Percentiles rank a stretch among this genome's conserved stretches.
Evolutionary conservation across 2,888 invertebrate genomes (phyloP).

Genomic region (Caenorhabditis wallacei): DNA sequence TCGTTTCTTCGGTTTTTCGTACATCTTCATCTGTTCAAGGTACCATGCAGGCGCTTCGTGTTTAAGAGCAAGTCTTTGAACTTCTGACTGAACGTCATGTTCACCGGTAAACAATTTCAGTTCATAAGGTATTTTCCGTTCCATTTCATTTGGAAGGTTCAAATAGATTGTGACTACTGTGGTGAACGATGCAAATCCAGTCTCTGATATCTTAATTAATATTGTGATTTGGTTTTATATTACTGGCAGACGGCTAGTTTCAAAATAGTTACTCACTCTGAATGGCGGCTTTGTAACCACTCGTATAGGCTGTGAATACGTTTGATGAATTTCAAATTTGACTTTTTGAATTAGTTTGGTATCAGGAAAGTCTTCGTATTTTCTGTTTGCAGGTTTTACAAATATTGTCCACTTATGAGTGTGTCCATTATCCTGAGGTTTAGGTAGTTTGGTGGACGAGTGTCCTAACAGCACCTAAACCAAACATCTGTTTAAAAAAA

Average conservation of each 20-base stretch:
- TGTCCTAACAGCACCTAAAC: slow-evolving; percentile 57
- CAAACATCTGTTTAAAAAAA: too few relatives aligned
- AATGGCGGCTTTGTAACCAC: slow-evolving; percentile 52
- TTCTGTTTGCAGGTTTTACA: slow-evolving; percentile 56
- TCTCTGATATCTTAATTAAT: slow-evolving; percentile 44
- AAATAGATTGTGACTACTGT: slow-evolving; percentile 44
- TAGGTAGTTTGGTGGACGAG: slow-evolving; percentile 9
- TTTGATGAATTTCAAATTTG: slow-evolving; percentile 51
- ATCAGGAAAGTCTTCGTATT: slow-evolving; percentile 54
- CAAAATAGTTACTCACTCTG: slow-evolving; percentile 11
- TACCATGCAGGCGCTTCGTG: slow-evolving; percentile 11
- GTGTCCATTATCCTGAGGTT: slow-evolving; percentile 9
- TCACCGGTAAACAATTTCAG: slow-evolving; percentile 32
- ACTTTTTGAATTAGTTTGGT: slow-evolving; percentile 62
- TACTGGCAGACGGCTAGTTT: too few relatives aligned
- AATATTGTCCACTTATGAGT: slow-evolving; percentile 64
- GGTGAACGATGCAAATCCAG: slow-evolving; percentile 59
- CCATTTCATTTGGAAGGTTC: slow-evolving; percentile 53
- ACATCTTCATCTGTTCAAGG: slow-evolving; percentile 30
- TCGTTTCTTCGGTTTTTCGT: slow-evolving; percentile 28
- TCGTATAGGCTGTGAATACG: slow-evolving; percentile 44
- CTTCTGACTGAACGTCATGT: slow-evolving; percentile 15
- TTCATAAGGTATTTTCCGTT: slow-evolving; percentile 50
- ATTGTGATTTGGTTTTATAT: too few relatives aligned
- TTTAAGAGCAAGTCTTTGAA: slow-evolving; percentile 40